Evolutionary conservation across 1,140 invertebrate species (phyloP), one percentile per base, ranked within the genome.

Genomic region (Solenopsis fugax): DNA sequence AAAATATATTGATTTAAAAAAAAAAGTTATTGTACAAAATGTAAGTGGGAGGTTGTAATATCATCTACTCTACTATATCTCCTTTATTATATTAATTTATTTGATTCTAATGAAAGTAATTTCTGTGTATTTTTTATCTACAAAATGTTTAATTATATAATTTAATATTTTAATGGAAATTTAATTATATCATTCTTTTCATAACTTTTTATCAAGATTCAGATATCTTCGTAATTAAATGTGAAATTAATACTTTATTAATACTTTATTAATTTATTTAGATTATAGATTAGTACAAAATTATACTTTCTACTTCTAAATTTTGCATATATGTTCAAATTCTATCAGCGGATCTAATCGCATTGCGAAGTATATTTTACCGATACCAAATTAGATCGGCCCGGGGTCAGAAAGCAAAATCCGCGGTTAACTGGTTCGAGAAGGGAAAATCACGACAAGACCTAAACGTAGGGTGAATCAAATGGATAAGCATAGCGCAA

Each of bases 361-460:
- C 54, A 21, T 73, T 45, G 41, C 29, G 29, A 45, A 73, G 24
- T 84, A 75, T 50, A 84, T 62, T 13, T 84, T 48, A 41, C 29
- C 80, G 69, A 58, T 82, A 45, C 54, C 41, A 45, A 84, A 84
- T 73, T 84, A 75, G 80, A 84, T 84, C 54, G 54, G 34, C 18
- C 29, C 18, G 50, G 72, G 89, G 58, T 73, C 21, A 45, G 48
- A 62, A 37, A 29, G 64, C 64, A 37, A 87, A 78, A 89, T 89
- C 73, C 78, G 86, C 50, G 52, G 85, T 48, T 84, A 90, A 90
- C 78, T 78, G 54, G 75, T 72, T 52, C 85, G 80, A 81, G 84
- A 87, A 78, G 86, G 82, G 86, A 82, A 88, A 90, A 90, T 90
- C 89, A 85, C 80, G 62, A 48, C 88, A 45, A 58, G 12, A 73